These are phyloP conservation scores for Poeciliopsis infans DNA, from an alignment of 2,797 vertebrate species.

Conservation along the genomic window DNA sequence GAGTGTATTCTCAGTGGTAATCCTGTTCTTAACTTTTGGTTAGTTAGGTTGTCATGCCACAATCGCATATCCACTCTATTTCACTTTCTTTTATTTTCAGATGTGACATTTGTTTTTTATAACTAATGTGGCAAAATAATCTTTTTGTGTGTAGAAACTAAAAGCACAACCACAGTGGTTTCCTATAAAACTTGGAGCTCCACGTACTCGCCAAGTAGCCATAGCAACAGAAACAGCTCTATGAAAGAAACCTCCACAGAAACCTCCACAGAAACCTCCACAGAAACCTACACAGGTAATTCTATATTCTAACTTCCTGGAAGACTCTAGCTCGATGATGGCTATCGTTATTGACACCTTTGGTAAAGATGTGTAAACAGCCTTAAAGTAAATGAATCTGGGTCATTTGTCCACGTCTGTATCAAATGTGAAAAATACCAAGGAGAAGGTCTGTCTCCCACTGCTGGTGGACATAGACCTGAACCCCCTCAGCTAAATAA, in stretches of 20 bases:
- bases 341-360: neutral
- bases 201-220: neutral
- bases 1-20: neutral
- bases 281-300: neutral
- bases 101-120: neutral
- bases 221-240: neutral
- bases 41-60: neutral
- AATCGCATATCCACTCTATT: neutral
- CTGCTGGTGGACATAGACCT: too few relatives aligned
- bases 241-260: neutral
- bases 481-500: too few relatives aligned
- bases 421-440: too few relatives aligned
- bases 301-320: neutral
- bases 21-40: neutral
- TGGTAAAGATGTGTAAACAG: neutral
- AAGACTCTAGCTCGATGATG: neutral
- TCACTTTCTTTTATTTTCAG: neutral
- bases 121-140: neutral
- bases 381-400: neutral
- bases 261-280: neutral
- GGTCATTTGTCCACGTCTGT: too few relatives aligned
- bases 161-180: neutral
- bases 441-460: too few relatives aligned
- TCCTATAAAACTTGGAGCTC: neutral
- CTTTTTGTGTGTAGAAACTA: constrained; percentile 1